phyloP scores from a whole-genome alignment of 2,797 vertebrate genomes.

The Protosalanx chinensis region DNA sequence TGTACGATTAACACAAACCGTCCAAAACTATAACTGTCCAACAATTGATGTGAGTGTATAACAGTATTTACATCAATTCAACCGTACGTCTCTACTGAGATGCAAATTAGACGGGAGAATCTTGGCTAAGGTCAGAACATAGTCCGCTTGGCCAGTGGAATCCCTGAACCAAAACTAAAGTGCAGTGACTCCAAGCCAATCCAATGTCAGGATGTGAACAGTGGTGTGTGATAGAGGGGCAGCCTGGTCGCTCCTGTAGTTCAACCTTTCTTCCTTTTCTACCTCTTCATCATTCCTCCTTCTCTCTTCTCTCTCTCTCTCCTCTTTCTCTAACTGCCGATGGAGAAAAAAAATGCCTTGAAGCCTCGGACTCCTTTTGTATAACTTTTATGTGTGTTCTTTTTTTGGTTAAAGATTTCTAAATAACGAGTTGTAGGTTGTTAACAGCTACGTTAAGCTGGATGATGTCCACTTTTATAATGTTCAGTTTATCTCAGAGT shows the following conservation, averaged over 20 bases:
- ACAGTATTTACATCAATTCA: not conserved
- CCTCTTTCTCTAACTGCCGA: constrained; percentile 11
- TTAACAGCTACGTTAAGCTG: constrained; percentile 32
- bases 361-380: constrained; percentile 40
- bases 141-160: constrained; percentile 19
- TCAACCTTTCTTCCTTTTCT: constrained; percentile 12
- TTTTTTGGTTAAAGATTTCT: constrained; percentile 45
- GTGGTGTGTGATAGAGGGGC: constrained; percentile 44
- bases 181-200: constrained; percentile 42
- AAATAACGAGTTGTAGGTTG: constrained; percentile 29
- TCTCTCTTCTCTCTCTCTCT: not conserved
- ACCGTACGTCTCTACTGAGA: not conserved
- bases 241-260: constrained; percentile 27
- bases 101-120: not conserved
- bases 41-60: not conserved
- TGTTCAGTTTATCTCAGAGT: constrained; percentile 50
- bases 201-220: constrained; percentile 39
- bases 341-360: constrained; percentile 42
- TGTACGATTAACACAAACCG: not conserved
- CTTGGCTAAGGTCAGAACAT: not conserved
- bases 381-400: constrained; percentile 41
- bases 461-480: constrained; percentile 24
- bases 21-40: not conserved
- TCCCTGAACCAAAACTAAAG: constrained; percentile 28
- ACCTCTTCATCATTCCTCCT: not conserved